These are phyloP conservation scores for Andrena fulva DNA, from an alignment of 2,888 invertebrate species.

Conservation along the genomic window DNA sequence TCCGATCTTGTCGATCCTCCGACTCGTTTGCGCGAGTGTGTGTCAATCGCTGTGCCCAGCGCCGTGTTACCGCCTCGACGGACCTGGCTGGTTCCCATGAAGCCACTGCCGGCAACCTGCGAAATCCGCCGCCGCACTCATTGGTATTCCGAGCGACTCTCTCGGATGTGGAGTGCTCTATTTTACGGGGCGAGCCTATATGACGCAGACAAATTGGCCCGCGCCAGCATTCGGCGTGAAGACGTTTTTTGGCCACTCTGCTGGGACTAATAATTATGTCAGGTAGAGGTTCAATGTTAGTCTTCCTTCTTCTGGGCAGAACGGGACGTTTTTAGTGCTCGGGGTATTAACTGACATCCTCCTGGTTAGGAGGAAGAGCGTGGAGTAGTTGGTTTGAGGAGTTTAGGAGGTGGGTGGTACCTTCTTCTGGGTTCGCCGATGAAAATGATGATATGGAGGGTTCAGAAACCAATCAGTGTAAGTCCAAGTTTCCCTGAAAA, in stretches of 20 bases:
- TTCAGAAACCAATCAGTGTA: no score
- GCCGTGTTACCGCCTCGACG: slow-evolving; percentile 39
- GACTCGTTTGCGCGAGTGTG: slow-evolving; percentile 54
- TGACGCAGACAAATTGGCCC: slow-evolving; percentile 80
- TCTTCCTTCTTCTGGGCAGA: not conserved
- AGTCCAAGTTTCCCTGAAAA: no score
- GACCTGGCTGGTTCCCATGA: slow-evolving; percentile 73
- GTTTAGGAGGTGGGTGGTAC: no score
- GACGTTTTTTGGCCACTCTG: slow-evolving; percentile 17
- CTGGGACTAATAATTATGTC: slow-evolving; percentile 6
- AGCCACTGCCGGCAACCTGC: slow-evolving; percentile 70
- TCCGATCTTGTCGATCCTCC: slow-evolving; percentile 70
- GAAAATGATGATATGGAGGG: no score
- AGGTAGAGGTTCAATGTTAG: slow-evolving; percentile 1
- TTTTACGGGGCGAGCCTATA: slow-evolving; percentile 79
- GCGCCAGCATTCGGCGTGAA: slow-evolving; percentile 65
- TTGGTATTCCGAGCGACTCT: slow-evolving; percentile 76
- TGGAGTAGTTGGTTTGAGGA: no score
- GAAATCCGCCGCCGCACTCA: slow-evolving; percentile 71
- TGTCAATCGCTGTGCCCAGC: slow-evolving; percentile 61
- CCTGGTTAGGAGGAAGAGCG: no score
- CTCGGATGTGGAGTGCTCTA: slow-evolving; percentile 74
- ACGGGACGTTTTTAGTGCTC: no score
- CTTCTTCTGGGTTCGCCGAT: no score
- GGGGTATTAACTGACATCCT: no score